A percentile compares a stretch with the other conserved stretches of the same genome.
phyloP scores from a whole-genome alignment of 2,797 vertebrate species.

The Melanotaenia pygmaea region DNA sequence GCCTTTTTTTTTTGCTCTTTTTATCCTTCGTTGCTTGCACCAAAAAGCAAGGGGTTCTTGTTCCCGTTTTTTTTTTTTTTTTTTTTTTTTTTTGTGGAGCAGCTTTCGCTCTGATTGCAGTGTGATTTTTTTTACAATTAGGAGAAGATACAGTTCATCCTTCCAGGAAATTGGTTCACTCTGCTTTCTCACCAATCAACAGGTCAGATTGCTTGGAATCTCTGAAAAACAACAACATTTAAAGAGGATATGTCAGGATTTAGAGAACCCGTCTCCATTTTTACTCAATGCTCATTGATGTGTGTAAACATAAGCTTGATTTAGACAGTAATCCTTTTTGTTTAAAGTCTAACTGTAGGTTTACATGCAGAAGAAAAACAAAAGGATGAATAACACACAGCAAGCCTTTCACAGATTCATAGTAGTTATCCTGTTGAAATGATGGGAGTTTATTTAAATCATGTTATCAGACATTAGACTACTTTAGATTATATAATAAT shows the following conservation, averaged over 20 bases:
- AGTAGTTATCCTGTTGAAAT: not conserved
- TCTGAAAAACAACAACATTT: conserved; percentile 36
- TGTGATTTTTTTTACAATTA: conserved; percentile 73
- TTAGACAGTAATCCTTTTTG: not conserved
- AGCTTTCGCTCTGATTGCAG: conserved; percentile 61
- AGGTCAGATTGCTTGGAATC: conserved; percentile 47
- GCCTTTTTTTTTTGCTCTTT: not conserved
- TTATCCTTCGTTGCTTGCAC: conserved; percentile 6
- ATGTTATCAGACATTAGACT: not conserved
- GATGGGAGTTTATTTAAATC: not conserved
- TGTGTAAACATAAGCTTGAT: conserved; percentile 10
- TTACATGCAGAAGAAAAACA: not conserved
- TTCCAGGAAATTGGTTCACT: conserved; percentile 69
- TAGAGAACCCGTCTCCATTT: conserved; percentile 17
- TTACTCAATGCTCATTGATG: conserved; percentile 7
- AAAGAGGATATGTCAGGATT: conserved; percentile 34
- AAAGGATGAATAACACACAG: not conserved
- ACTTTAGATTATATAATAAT: not conserved
- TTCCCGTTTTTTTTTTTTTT: conserved; percentile 34
- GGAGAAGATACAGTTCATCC: conserved; percentile 60
- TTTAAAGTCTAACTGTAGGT: conserved; percentile 7
- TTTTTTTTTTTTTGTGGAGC: conserved; percentile 50
- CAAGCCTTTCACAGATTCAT: not conserved
- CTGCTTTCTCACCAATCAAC: conserved; percentile 63
- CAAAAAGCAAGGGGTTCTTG: conserved; percentile 44